These are phyloP conservation scores for Drosophila acutilabella DNA, from an alignment of 2,888 invertebrate genomes.

Conservation along the genomic window DNA sequence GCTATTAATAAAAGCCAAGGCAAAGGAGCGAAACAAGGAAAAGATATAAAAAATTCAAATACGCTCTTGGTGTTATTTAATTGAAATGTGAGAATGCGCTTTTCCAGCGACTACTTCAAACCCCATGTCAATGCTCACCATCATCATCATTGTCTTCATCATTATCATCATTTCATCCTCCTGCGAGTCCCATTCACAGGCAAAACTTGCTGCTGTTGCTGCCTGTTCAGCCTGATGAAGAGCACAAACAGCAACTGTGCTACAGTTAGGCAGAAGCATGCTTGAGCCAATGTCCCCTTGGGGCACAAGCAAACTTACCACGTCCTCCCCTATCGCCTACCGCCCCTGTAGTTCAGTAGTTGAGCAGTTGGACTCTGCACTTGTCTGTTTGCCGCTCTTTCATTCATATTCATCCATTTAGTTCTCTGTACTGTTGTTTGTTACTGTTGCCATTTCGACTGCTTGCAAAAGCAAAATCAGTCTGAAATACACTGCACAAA, in stretches of 20 bases:
- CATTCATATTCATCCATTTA: slow-evolving; percentile 78
- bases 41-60: slow-evolving; percentile 55
- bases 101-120: slow-evolving; percentile 60
- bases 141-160: slow-evolving; percentile 2
- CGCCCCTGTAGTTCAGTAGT: slow-evolving; percentile 23
- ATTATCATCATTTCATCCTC: slow-evolving; percentile 24
- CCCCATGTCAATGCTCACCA: slow-evolving; percentile 20
- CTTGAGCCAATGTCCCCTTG: slow-evolving; percentile 73
- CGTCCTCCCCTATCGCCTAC: neutral
- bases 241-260: slow-evolving; percentile 72
- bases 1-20: slow-evolving; percentile 62
- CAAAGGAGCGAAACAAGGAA: slow-evolving; percentile 23
- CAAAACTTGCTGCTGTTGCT: slow-evolving; percentile 30
- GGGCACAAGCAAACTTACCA: slow-evolving; percentile 49
- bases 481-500: slow-evolving; percentile 45
- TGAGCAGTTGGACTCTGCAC: slow-evolving; percentile 58
- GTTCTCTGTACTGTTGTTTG: slow-evolving; percentile 46
- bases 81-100: slow-evolving; percentile 79
- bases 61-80: slow-evolving; percentile 66
- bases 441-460: slow-evolving; percentile 30
- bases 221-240: slow-evolving; percentile 64
- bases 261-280: slow-evolving; percentile 69
- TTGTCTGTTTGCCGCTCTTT: slow-evolving; percentile 68
- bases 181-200: slow-evolving; percentile 62
- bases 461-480: slow-evolving; percentile 30